Conservation (phyloP, 2,113 vertebrate genomes). For the Gallinago paraguaiae region DNA sequence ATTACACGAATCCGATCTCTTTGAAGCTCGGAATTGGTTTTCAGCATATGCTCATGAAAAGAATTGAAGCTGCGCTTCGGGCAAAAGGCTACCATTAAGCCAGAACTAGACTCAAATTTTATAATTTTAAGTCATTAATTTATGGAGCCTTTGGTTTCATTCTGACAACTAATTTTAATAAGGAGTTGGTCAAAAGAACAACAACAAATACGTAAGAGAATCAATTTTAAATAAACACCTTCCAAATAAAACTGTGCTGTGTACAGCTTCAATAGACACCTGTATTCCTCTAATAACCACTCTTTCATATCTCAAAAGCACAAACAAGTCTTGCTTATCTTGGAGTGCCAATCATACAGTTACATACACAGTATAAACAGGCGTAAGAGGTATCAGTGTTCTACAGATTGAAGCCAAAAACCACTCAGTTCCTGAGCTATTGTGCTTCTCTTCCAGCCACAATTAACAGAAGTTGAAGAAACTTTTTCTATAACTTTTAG, state of each 20-base stretch:
- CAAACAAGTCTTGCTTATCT: neutral
- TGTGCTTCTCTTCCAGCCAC: neutral
- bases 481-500: neutral
- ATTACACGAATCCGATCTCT: fast-evolving
- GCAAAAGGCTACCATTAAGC: neutral
- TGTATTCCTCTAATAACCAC: neutral
- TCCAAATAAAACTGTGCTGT: neutral
- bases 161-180: neutral
- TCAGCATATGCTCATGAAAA: no score
- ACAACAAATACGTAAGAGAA: neutral
- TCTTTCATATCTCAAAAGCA: neutral
- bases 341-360: neutral
- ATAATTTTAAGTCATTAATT: neutral
- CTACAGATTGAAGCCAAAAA: neutral
- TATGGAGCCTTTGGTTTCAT: neutral
- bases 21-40: neutral
- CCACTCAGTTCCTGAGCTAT: neutral
- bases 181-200: neutral
- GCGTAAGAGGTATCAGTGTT: neutral
- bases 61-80: neutral
- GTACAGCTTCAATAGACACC: neutral
- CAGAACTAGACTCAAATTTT: neutral
- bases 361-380: neutral
- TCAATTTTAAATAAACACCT: neutral
- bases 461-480: neutral